phyloP scores from a whole-genome alignment of 2,888 invertebrate genomes.

The Thelaira solivaga region DNA sequence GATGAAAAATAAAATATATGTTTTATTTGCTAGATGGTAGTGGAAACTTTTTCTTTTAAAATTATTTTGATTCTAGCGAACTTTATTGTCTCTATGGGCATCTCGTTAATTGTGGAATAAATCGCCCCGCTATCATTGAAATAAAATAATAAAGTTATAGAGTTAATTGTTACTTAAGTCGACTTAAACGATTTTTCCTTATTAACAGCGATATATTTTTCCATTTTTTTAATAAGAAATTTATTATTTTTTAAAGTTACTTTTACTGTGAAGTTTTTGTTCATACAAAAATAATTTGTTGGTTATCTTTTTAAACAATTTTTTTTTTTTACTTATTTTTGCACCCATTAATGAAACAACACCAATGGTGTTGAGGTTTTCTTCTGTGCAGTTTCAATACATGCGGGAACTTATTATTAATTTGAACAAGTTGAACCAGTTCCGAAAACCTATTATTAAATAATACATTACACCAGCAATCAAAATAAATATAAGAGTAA shows the following conservation, averaged over 20 bases:
- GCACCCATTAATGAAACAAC: slow-evolving; percentile 52
- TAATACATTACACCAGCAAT: slow-evolving; percentile 48
- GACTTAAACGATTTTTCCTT: too few species aligned
- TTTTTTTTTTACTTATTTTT: slow-evolving; percentile 34
- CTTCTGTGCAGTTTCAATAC: slow-evolving; percentile 14
- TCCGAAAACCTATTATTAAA: slow-evolving; percentile 59
- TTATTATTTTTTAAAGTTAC: not conserved
- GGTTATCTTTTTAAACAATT: slow-evolving; percentile 16
- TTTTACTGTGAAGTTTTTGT: not conserved
- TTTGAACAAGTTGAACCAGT: slow-evolving; percentile 62
- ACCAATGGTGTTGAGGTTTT: slow-evolving; percentile 52
- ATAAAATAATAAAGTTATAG: too few species aligned
- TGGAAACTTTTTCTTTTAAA: too few species aligned
- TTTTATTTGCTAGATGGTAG: too few species aligned
- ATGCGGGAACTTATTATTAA: slow-evolving; percentile 58
- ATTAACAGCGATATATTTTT: too few species aligned
- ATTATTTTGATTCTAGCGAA: too few species aligned
- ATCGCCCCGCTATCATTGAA: too few species aligned
- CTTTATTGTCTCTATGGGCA: too few species aligned
- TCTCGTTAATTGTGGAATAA: too few species aligned
- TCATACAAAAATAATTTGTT: slow-evolving; percentile 19
- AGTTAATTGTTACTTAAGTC: too few species aligned
- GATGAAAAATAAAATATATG: too few species aligned
- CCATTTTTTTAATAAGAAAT: too few species aligned
- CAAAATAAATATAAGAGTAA: slow-evolving; percentile 8